A percentile compares a stretch with the other conserved stretches of the same genome.
phyloP scores from a whole-genome alignment of 1,140 invertebrate species.

The Leguminivora glycinivorella region DNA sequence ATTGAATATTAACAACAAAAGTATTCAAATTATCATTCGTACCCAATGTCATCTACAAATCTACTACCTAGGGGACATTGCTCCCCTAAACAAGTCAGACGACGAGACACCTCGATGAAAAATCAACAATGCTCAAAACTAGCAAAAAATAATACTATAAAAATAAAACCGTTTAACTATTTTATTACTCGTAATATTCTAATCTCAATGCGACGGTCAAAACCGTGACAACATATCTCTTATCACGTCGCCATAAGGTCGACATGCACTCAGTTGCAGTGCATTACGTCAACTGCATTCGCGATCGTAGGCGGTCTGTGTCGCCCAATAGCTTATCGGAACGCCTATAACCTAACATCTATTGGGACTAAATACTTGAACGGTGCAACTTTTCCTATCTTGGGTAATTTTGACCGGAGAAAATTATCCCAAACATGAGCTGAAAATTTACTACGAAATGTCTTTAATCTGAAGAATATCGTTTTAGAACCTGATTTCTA shows the following conservation, averaged over 20 bases:
- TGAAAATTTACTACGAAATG: too few species aligned
- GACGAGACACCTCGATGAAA: too few species aligned
- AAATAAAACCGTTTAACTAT: constrained; percentile 3
- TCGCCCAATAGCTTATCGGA: constrained; percentile 29
- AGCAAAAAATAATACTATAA: not conserved
- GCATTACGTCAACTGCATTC: constrained; percentile 51
- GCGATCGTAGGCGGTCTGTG: constrained; percentile 39
- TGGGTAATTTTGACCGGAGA: not conserved
- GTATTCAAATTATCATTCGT: too few species aligned
- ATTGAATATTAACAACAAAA: too few species aligned
- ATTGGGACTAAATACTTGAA: constrained; percentile 8
- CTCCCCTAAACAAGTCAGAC: too few species aligned
- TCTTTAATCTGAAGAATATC: too few species aligned
- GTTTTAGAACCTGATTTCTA: too few species aligned
- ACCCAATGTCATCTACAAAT: too few species aligned
- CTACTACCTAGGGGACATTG: too few species aligned
- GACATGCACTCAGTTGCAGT: constrained; percentile 34
- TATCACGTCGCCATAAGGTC: not conserved
- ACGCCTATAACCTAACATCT: constrained; percentile 36
- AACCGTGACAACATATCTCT: not conserved
- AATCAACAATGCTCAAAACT: not conserved
- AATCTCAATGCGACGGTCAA: not conserved
- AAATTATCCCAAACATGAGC: too few species aligned
- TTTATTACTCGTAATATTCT: not conserved
- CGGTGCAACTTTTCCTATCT: not conserved